Conservation (phyloP, 1,140 invertebrate genomes). For the Tetranychus urticae region DNA sequence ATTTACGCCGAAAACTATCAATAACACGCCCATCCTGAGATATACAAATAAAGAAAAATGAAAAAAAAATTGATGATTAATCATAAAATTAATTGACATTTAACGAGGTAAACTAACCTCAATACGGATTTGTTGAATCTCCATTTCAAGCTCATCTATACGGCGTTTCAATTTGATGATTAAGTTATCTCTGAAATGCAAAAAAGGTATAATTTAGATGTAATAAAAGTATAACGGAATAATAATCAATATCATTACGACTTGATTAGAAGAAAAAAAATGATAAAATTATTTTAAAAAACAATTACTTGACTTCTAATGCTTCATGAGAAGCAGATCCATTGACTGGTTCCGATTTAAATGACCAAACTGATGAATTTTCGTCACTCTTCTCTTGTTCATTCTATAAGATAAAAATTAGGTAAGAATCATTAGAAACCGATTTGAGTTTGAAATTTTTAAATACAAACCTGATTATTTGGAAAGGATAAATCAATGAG, state of each 20-base stretch:
- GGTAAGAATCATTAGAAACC: neutral
- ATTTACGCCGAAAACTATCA: conserved; percentile 10
- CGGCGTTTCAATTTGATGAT: conserved; percentile 57
- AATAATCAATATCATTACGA: neutral
- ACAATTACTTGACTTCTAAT: conserved; percentile 26
- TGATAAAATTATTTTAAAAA: neutral
- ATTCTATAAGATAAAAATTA: neutral
- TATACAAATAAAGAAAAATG: neutral
- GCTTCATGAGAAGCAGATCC: conserved; percentile 27
- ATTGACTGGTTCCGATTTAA: conserved; percentile 19
- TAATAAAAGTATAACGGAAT: neutral
- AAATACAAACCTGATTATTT: neutral
- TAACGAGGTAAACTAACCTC: conserved; percentile 17
- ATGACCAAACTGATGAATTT: conserved; percentile 8
- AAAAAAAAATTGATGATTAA: neutral
- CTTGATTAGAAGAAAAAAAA: neutral
- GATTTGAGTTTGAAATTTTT: neutral
- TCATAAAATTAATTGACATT: too few species aligned
- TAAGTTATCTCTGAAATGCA: conserved; percentile 39
- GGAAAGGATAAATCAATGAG: conserved; percentile 14
- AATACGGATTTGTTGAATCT: conserved; percentile 28
- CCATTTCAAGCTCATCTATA: conserved; percentile 34
- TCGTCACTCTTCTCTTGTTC: conserved; percentile 4
- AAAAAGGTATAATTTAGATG: neutral
- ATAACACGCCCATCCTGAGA: conserved; percentile 18